phyloP scores from a whole-genome alignment of 2,797 vertebrate genomes.

The Rhincodon typus region DNA sequence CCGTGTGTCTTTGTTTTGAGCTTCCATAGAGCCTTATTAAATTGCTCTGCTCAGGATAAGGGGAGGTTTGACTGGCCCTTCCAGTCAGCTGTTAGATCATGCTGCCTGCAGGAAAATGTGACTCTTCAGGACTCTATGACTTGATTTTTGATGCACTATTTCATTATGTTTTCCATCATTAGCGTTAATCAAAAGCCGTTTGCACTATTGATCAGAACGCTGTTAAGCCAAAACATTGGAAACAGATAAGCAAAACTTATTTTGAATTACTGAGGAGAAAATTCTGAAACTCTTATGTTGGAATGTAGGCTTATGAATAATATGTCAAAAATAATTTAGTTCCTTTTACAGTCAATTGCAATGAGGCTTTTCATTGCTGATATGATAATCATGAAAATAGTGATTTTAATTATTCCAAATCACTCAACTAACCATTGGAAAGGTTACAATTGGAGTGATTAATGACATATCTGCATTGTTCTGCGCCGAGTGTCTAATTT shows the following conservation, averaged over 20 bases:
- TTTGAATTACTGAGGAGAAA: background rate
- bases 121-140: background rate
- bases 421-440: background rate
- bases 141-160: background rate
- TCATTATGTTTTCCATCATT: background rate
- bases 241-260: background rate
- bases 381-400: background rate
- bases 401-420: background rate
- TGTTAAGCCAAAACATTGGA: background rate
- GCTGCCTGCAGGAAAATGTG: background rate
- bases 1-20: background rate
- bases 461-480: background rate
- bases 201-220: too few species aligned
- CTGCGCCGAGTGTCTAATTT: background rate
- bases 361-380: background rate
- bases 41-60: background rate
- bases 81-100: background rate
- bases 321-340: background rate
- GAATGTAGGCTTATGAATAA: background rate
- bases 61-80: background rate
- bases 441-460: background rate
- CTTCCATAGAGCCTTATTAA: background rate
- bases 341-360: background rate
- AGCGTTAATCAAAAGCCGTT: background rate
- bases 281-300: background rate